These are phyloP conservation scores for Phaetusa simplex DNA, from an alignment of 2,113 vertebrate species.

Conservation along the genomic window DNA sequence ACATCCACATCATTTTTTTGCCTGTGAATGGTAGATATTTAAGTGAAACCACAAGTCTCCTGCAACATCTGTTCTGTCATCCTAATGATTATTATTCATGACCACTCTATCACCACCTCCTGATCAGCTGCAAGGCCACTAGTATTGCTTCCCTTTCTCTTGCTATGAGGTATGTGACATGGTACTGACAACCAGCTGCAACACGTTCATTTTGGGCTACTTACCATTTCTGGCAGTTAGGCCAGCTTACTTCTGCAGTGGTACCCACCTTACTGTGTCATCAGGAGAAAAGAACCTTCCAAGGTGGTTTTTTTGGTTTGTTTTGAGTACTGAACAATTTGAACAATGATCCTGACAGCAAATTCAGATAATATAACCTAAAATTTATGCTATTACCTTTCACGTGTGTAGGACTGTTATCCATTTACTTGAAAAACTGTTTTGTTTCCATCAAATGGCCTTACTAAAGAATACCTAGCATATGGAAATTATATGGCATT, in stretches of 20 bases:
- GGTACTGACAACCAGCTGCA: neutral
- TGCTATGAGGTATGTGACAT: neutral
- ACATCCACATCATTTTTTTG: fast-evolving
- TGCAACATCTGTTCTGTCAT: constrained; percentile 25
- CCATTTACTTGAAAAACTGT: neutral
- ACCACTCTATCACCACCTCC: neutral
- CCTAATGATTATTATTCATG: neutral
- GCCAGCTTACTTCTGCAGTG: neutral
- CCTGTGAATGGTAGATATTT: neutral
- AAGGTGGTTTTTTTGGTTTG: fast-evolving
- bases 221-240: neutral
- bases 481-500: neutral
- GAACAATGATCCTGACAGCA: neutral
- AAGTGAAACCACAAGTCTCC: neutral
- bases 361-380: neutral
- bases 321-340: neutral
- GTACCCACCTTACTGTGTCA: neutral
- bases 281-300: neutral
- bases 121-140: neutral
- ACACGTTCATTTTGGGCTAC: neutral
- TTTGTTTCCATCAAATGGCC: neutral
- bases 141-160: neutral
- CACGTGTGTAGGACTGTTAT: neutral
- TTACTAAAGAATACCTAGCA: neutral
- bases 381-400: neutral